A percentile compares a stretch with the other conserved stretches of the same genome.
Conservation (phyloP, 2,113 vertebrate species). For the Pterocles gutturalis region DNA sequence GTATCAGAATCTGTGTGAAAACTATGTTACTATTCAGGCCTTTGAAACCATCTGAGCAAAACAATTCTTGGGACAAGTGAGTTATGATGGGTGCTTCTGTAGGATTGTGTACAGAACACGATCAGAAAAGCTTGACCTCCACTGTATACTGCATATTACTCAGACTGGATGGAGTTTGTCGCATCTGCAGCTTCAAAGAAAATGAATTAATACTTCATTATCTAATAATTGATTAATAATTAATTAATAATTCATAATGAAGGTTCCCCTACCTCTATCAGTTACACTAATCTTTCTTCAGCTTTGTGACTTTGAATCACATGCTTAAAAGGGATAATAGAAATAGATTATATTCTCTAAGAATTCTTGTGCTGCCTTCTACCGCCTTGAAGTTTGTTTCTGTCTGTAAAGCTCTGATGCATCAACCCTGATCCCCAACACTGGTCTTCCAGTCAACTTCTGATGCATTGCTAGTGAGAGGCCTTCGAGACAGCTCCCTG, state of each 20-base stretch:
- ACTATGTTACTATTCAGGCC: not conserved
- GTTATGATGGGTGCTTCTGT: not conserved
- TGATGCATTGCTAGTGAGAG: not conserved
- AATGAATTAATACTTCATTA: not conserved
- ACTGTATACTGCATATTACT: not conserved
- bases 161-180: not conserved
- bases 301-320: not conserved
- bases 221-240: not conserved
- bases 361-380: not conserved
- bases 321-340: not conserved
- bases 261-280: not conserved
- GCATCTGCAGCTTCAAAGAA: not conserved
- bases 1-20: not conserved
- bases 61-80: not conserved
- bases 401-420: not conserved
- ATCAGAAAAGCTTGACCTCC: not conserved
- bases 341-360: not conserved
- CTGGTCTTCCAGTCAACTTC: not conserved
- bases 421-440: rapidly evolving
- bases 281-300: not conserved
- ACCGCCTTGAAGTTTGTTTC: not conserved
- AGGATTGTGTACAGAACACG: not conserved
- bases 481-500: not conserved
- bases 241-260: not conserved
- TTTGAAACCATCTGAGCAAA: not conserved